Base-by-base conservation (phyloP, 2,888 invertebrate species). In the Sesia apiformis region DNA sequence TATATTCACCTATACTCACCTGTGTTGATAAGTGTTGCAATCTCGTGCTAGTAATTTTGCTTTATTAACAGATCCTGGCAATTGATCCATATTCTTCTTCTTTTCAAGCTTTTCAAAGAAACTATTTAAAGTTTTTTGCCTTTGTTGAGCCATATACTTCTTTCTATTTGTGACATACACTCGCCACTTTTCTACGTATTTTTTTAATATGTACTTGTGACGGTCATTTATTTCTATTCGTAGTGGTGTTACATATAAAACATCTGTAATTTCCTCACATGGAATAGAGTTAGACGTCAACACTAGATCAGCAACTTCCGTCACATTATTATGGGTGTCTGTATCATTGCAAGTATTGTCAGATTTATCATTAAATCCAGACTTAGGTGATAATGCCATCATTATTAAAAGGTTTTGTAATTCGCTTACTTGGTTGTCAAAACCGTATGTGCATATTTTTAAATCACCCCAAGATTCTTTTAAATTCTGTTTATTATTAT, bases 71-170 rank as follows among this genome's bases (percentile, higher is more conserved):
- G 67, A 53, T 57, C 74, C 78, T 3, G 63, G 49, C 49, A 62
- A 55, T 50, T 70, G 65, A 53, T 68, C 66, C 3, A 65, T 56
- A 52, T 70, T 67, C 52, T 65, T 63, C 59, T 83, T 83, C 63
- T 84, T 83, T n/a, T 75, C 68, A 46, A 89, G 66, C 65, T 81
- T 86, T 39, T 86, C 75, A 57, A 89, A 81, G 69, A 89, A 89
- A 39, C 61, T 74, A 57, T 80, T 74, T 5, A 89, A 62, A 6
- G 77, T 74, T 52, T 70, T 69, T 63, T 81, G 74, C 56, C 87
- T 75, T 60, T 80, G 68, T 59, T 75, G 66, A n/a, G 63, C 57
- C 4, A 76, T 55, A 51, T 69, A 67, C 55, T 79, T 70, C 58
- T 70, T 78, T 56, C 70, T 81, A 50, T 62, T 70, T 38, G 59